Base-by-base conservation (phyloP, 2,797 vertebrate species). In the Fringilla coelebs region DNA sequence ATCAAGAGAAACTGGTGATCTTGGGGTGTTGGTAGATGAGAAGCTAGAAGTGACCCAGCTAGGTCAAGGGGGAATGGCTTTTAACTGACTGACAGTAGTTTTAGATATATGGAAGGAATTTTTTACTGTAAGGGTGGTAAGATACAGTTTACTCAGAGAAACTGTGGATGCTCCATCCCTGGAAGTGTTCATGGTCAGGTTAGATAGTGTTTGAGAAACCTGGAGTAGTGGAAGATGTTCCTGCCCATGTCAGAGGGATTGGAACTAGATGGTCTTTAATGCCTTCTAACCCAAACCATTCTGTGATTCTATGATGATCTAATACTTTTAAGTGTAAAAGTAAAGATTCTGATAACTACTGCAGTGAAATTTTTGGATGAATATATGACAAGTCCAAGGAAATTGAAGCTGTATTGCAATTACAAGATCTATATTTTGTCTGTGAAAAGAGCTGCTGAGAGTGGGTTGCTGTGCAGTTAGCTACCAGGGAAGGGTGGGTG, bases 41-140 rank as follows among this genome's bases (percentile, higher is more conserved):
- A 46, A 78, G 7, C 3, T 66, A 54, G 31, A 60, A 17, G 32
- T 58, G n/a, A n/a, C 10, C 15, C 0, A 0, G 2, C 26, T 32
- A 43, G 32, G 28, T 66, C 8, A 36, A 49, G 18, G 9, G 4
- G 6, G 6, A 58, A 43, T 36, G 26, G 14, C 10, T 73, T 54
- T 54, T 54, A 67, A 54, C 17, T 29, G 36, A 15, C 7, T 34
- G 16, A 66, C 13, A 10, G 6, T 48, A 25, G 10, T 18, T 67
- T 66, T n/a, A 38, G 28, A 36, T 21, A 14, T 20, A 36, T 25
- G 13, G 17, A 49, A 55, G 24, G 25, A 61, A n/a, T 31, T 43
- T 3, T 49, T 49, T 61, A 6, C 41, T 34, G 4, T 55, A 14
- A 43, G 8, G 13, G 3, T 67, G 28, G 20, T 55, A 34, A 61